A percentile compares a stretch with the other conserved stretches of the same genome.
These are phyloP conservation scores for Hypanus sabinus DNA, from an alignment of 2,113 vertebrate genomes.

Conservation along the genomic window DNA sequence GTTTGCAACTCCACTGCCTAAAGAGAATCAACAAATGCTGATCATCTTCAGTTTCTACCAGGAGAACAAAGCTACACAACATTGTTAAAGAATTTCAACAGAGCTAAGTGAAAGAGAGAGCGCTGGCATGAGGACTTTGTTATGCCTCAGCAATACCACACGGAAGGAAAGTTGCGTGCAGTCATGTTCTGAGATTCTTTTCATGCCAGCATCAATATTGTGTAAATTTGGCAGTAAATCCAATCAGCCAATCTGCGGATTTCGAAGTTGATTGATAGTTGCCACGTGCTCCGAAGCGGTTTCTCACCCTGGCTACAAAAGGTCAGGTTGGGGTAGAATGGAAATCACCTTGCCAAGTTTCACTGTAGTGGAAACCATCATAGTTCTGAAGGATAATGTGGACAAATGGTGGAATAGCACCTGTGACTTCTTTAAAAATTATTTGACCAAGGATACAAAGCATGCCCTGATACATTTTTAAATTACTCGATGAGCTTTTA, in stretches of 20 bases:
- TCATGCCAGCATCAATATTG: neutral
- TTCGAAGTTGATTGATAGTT: neutral
- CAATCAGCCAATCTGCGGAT: neutral
- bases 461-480: slow-evolving; percentile 64
- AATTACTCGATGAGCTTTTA: slow-evolving; percentile 53
- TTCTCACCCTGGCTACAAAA: neutral
- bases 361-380: neutral
- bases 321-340: neutral
- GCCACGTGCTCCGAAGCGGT: neutral
- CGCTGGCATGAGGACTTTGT: neutral
- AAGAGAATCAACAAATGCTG: neutral
- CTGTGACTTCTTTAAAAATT: neutral
- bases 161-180: neutral
- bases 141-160: neutral
- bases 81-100: neutral
- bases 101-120: neutral
- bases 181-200: neutral
- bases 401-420: slow-evolving; percentile 14
- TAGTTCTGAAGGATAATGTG: neutral
- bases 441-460: slow-evolving; percentile 50
- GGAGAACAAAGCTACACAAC: neutral
- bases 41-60: neutral
- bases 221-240: neutral
- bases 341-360: neutral
- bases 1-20: slow-evolving; percentile 61